Evolutionary conservation across 2,888 invertebrate species (phyloP).

Genomic region (Eilema depressum): DNA sequence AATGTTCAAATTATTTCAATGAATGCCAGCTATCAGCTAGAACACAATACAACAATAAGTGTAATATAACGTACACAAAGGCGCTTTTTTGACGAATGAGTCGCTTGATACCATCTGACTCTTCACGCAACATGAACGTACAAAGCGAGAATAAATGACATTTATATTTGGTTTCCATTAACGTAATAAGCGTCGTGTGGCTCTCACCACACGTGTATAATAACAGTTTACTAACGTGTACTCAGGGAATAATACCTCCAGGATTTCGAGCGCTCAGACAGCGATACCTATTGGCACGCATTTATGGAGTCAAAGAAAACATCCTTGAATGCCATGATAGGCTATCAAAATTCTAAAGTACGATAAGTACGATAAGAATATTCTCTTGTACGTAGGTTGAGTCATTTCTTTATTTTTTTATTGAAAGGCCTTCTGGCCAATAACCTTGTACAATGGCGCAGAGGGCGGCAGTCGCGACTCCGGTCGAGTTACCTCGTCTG

Average conservation of each 20-base stretch:
- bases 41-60: not conserved
- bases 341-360: not conserved
- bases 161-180: conserved; percentile 1
- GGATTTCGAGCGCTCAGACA: not conserved
- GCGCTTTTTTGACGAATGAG: not conserved
- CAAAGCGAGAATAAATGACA: conserved; percentile 4
- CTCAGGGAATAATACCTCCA: no score
- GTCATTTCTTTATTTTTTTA: not conserved
- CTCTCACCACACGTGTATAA: not conserved
- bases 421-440: not conserved
- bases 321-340: not conserved
- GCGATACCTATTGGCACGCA: no score
- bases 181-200: not conserved
- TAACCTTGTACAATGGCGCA: not conserved
- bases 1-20: not conserved
- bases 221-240: not conserved
- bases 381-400: not conserved
- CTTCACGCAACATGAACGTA: not conserved
- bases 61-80: not conserved
- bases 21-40: not conserved
- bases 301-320: not conserved
- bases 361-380: not conserved
- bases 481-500: not conserved
- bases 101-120: not conserved
- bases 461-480: not conserved